These are phyloP conservation scores for Chloroclystis v-ata DNA, from an alignment of 2,888 invertebrate species.

Conservation along the genomic window DNA sequence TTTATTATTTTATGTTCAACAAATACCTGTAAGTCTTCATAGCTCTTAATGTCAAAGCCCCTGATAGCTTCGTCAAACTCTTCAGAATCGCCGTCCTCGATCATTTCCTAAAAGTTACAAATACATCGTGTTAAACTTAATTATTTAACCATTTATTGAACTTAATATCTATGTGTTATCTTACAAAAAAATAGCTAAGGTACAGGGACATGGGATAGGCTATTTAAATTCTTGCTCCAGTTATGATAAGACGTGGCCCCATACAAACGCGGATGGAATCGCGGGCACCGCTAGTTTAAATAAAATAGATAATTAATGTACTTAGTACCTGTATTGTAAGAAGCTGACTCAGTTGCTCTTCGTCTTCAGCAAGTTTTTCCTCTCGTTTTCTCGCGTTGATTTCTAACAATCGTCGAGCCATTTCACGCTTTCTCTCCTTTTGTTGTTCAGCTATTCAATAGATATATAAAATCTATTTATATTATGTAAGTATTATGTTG, in stretches of 20 bases:
- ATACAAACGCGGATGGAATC: too few species aligned
- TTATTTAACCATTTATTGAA: too few species aligned
- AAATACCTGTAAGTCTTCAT: conserved; percentile 86
- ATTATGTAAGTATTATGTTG: not conserved
- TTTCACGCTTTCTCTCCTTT: conserved; percentile 90
- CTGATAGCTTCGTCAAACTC: conserved; percentile 86
- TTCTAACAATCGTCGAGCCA: conserved; percentile 90
- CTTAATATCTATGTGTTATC: too few species aligned
- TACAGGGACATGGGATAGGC: too few species aligned
- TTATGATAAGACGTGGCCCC: too few species aligned
- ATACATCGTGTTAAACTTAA: too few species aligned
- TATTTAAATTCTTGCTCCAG: too few species aligned
- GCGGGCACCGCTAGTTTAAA: too few species aligned
- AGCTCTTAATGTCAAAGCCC: conserved; percentile 85
- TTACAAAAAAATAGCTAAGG: too few species aligned
- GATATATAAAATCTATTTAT: not conserved
- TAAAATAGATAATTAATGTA: too few species aligned
- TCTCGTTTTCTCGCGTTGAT: conserved; percentile 93
- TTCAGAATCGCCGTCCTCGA: conserved; percentile 86
- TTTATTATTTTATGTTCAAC: too few species aligned
- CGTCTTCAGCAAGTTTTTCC: conserved; percentile 92
- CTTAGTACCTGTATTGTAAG: conserved; percentile 86
- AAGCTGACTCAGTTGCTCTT: conserved; percentile 88
- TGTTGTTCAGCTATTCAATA: conserved; percentile 83
- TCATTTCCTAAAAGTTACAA: conserved; percentile 54